Percentiles rank a stretch among this genome's conserved stretches.
Evolutionary conservation across 2,888 invertebrate genomes (phyloP).

Genomic region (Ptychoptera albimana): DNA sequence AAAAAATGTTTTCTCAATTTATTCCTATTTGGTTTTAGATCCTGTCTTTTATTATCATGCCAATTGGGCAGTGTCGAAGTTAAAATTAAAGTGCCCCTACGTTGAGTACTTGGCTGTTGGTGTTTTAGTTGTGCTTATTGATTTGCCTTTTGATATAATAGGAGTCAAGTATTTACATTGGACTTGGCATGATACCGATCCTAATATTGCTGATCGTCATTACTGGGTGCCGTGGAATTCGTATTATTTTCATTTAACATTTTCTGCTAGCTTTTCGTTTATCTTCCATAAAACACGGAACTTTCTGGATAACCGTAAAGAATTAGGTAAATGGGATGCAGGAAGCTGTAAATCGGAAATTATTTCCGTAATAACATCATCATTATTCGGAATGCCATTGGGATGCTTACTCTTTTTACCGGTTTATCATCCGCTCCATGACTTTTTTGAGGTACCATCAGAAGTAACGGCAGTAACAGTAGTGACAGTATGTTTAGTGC

Average conservation of each 20-base stretch:
- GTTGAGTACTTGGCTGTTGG: constrained; percentile 52
- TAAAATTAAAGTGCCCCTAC: constrained; percentile 36
- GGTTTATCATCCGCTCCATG: constrained; percentile 63
- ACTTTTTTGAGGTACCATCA: constrained; percentile 46
- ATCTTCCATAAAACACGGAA: constrained; percentile 44
- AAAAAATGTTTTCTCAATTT: neutral
- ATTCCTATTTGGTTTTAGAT: constrained; percentile 34
- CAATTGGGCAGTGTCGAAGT: constrained; percentile 37
- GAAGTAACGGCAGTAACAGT: constrained; percentile 55
- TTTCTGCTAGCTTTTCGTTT: constrained; percentile 54
- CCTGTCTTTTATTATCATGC: constrained; percentile 45
- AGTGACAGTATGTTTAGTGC: constrained; percentile 39
- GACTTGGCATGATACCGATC: constrained; percentile 70
- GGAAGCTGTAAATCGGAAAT: constrained; percentile 26
- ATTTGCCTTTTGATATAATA: constrained; percentile 65
- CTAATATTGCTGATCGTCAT: constrained; percentile 51
- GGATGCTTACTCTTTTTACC: constrained; percentile 56
- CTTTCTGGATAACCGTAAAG: constrained; percentile 32
- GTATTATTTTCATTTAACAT: constrained; percentile 65
- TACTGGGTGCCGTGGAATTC: constrained; percentile 77
- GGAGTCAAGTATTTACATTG: constrained; percentile 64
- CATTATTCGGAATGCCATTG: constrained; percentile 51
- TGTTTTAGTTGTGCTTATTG: constrained; percentile 50
- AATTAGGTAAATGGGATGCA: constrained; percentile 40
- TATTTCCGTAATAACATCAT: constrained; percentile 38